A percentile compares a stretch with the other conserved stretches of the same genome.
phyloP scores from a whole-genome alignment of 2,113 vertebrate species.

The Oceanites oceanicus region DNA sequence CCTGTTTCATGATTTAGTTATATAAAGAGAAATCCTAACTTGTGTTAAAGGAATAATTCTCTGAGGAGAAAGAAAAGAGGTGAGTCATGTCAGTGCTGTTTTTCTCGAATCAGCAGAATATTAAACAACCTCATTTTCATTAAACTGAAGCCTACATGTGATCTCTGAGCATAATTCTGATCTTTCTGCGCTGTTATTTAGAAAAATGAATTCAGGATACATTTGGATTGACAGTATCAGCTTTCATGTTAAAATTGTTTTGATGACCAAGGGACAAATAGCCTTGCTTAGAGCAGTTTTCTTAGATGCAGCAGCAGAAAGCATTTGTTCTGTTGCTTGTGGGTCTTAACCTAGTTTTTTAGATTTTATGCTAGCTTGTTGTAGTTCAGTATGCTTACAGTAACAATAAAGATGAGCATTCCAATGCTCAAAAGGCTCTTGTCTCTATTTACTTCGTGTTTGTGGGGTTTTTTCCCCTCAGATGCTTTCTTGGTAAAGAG shows the following conservation, averaged over 20 bases:
- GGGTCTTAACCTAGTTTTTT: neutral
- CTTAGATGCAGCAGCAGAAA: neutral
- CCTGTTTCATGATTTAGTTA: neutral
- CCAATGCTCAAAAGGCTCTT: neutral
- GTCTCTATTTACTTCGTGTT: neutral
- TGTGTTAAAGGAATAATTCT: neutral
- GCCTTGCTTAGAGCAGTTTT: neutral
- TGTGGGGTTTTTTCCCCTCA: neutral
- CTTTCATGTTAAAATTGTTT: neutral
- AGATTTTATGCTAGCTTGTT: neutral
- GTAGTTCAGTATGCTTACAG: neutral
- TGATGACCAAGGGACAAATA: neutral
- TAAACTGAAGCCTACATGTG: neutral
- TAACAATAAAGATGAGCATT: neutral
- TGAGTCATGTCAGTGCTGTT: constrained; percentile 37
- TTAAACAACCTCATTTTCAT: neutral
- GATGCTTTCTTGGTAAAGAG: neutral
- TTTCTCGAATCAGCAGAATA: constrained; percentile 39
- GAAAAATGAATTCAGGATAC: neutral
- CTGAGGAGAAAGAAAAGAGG: neutral
- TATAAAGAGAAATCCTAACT: neutral
- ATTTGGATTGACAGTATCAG: neutral
- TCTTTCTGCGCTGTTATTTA: neutral
- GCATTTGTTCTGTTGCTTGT: neutral
- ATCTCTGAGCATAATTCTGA: neutral